Evolutionary conservation across 1,140 invertebrate genomes (phyloP).

Genomic region (Euglossa dilemma): DNA sequence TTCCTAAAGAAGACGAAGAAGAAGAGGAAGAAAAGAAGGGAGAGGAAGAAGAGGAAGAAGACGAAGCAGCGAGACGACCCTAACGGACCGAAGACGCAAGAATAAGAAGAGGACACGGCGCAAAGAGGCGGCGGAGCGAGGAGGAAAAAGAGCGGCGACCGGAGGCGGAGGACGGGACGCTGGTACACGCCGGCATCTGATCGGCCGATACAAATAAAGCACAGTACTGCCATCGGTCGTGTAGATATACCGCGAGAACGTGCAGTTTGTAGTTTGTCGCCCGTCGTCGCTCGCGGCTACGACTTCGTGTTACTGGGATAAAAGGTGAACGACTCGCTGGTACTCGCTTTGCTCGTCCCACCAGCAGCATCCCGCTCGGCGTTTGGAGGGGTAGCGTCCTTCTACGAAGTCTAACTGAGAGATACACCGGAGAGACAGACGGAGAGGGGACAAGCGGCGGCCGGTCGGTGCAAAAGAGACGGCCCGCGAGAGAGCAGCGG

Average conservation of each 20-base stretch:
- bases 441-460: not conserved
- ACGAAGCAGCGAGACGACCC: constrained; percentile 30
- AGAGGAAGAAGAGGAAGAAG: not conserved
- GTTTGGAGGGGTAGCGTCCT: constrained; percentile 68
- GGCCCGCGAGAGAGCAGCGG: not conserved
- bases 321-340: constrained; percentile 81
- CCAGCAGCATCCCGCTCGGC: constrained; percentile 65
- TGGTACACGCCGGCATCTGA: constrained; percentile 69
- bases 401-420: constrained; percentile 58
- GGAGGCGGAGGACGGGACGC: not conserved
- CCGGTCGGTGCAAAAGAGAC: not conserved
- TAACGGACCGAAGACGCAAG: constrained; percentile 41
- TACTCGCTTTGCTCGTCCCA: constrained; percentile 62
- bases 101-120: constrained; percentile 10
- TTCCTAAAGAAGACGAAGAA: not conserved
- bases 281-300: constrained; percentile 75
- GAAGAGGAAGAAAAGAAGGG: not conserved
- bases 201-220: constrained; percentile 79
- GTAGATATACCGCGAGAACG: constrained; percentile 71
- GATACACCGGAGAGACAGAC: constrained; percentile 16
- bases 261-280: constrained; percentile 79
- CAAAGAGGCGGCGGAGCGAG: constrained; percentile 17
- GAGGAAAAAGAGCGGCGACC: not conserved
- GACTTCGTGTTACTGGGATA: constrained; percentile 83
- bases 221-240: constrained; percentile 67